Evolutionary conservation across 1,140 invertebrate genomes (phyloP), one percentile per base, ranked within the genome.

Genomic region (Melanaphis sacchari): DNA sequence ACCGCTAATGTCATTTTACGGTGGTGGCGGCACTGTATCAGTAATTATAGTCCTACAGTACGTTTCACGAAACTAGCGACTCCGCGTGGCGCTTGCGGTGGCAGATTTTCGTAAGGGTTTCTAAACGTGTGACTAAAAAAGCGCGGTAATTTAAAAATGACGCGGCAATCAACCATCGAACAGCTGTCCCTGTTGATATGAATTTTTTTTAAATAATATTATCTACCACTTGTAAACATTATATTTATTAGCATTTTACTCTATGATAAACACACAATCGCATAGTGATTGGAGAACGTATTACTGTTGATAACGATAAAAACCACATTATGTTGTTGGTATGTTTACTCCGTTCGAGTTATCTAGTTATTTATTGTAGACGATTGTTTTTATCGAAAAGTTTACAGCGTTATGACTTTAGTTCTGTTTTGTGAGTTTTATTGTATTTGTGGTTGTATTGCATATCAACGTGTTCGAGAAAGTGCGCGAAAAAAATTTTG

Each of bases 131-230:
- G n/a, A n/a, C 66, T 76, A n/a, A 76, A 76, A 76, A 76, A 76
- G 66, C 66, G 66, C 66, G 66, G 66, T 15, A 76, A 76, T 76
- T 76, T 76, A n/a, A 76, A 76, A 76, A 76, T 76, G 66, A 36
- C n/a, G 59, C 31, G 31, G 59, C n/a, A n/a, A n/a, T n/a, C 59
- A 66, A 66, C 31, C n/a, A n/a, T n/a, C n/a, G n/a, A 66, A 66
- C 59, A 66, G 59, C 59, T 66, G 31, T 7, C 59, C 24, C 59
- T 66, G 59, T 31, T 66, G 26, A 66, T 31, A n/a, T 66, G 59
- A n/a, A n/a, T 4, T 66, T n/a, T 66, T 66, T 66, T 66, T n/a
- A n/a, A 9, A 66, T 52, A 66, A 66, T 66, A 4, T 66, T 66
- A 66, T 26, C 24, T 66, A 66, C 26, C 59, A 66, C 59, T n/a